Percentiles rank a stretch among this genome's conserved stretches.
Conservation (phyloP, 2,797 vertebrate genomes). For the Rhinatrema bivittatum region DNA sequence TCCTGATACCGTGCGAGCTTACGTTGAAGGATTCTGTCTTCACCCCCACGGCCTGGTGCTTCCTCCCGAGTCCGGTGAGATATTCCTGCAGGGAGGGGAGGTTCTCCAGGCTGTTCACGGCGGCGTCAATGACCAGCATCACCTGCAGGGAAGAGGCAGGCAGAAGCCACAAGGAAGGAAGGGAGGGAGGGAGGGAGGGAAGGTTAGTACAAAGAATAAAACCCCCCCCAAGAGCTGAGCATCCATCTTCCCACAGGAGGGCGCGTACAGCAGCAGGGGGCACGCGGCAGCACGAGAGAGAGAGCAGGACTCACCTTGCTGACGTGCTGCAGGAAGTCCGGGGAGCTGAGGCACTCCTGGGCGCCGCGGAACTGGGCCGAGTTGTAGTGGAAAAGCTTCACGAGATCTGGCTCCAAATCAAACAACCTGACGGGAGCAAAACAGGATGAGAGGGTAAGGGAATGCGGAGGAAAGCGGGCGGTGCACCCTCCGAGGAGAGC, state of each 20-base stretch:
- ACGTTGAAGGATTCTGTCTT: conserved; percentile 84
- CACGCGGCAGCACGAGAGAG: too few relatives aligned
- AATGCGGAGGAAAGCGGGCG: background rate
- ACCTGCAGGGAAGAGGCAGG: conserved; percentile 69
- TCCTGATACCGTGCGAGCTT: too few relatives aligned
- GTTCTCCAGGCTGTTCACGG: conserved; percentile 83
- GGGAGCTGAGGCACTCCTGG: conserved; percentile 82
- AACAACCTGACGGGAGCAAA: conserved; percentile 82
- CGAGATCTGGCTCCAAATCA: conserved; percentile 81
- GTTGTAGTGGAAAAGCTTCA: conserved; percentile 83
- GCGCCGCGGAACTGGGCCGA: conserved; percentile 70
- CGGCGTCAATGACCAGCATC: conserved; percentile 90
- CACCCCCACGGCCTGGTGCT: conserved; percentile 84
- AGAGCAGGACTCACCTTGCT: conserved; percentile 88
- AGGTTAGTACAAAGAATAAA: too few relatives aligned
- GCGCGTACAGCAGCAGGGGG: too few relatives aligned
- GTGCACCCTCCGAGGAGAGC: background rate
- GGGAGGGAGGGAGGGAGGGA: too few relatives aligned
- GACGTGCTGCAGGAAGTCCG: conserved; percentile 87
- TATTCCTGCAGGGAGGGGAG: conserved; percentile 82
- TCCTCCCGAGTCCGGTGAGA: conserved; percentile 78
- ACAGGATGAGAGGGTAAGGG: background rate
- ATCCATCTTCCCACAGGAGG: too few relatives aligned
- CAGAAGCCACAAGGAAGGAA: too few relatives aligned
- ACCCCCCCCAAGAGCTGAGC: too few relatives aligned